Evolutionary conservation across 2,888 invertebrate genomes (phyloP), one percentile per base, ranked within the genome.

Genomic region (Metalampra italica): DNA sequence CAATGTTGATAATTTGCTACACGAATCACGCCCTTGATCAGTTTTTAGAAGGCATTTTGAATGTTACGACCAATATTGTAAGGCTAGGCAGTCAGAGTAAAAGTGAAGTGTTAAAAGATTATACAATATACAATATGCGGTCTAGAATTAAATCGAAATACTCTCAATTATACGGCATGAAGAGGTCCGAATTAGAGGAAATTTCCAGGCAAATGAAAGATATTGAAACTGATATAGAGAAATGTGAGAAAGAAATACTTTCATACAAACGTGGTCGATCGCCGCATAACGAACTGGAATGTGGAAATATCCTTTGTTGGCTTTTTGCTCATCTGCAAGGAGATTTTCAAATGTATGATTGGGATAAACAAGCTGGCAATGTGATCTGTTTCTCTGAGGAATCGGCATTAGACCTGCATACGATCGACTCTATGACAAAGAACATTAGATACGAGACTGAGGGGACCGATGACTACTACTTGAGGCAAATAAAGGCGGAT

Each of bases 21-120:
- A 96, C 96, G 7, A 97, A 97, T 82, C 95, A 96, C 71, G 96
- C 96, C 5, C 79, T 97, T 40, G 97, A 97, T 82, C 96, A 96
- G 71, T 96, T 97, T 71, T 77, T 97, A 34, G 93, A 95, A 71
- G 94, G 94, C 8, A 82, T 95, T 9, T 65, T 93, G 0, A 64
- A 75, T 29, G 78, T 91, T 2, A 94, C 94, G 0, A 66, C 88
- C 0, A 88, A 88, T 50, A 88, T 96, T 50, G 83, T 95, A 1
- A 89, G 95, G 50, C 83, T 96, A 47, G 95, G 96, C 0, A 91
- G 92, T 29, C 93, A 93, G 64, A 92, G 93, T 3, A 93, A 92
- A 62, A 91, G 90, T 66, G 84, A 90, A 49, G 64, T 72, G 7
- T 65, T 95, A 32, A 77, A 90, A 49, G 70, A 83, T 34, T 93